Evolutionary conservation across 2,113 vertebrate genomes (phyloP).

Genomic region (Meles meles): DNA sequence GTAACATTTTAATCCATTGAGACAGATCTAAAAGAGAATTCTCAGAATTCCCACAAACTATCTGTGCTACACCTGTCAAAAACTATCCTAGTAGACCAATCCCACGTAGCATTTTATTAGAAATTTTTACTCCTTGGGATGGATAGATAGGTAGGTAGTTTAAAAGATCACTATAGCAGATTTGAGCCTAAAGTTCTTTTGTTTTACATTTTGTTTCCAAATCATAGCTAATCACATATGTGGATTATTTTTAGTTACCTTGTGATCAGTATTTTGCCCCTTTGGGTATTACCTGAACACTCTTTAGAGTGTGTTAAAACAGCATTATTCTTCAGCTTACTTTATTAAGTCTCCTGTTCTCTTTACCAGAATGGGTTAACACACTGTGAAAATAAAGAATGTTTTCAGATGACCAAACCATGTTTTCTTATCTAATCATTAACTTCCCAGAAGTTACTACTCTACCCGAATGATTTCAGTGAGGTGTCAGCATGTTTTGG

Average conservation of each 20-base stretch:
- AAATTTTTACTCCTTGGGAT: background rate
- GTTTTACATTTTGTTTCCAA: background rate
- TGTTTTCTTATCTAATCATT: conserved; percentile 8
- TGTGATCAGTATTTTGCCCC: background rate
- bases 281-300: background rate
- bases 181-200: background rate
- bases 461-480: background rate
- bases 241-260: background rate
- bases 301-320: background rate
- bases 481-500: background rate
- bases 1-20: background rate
- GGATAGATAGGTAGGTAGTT: too few relatives aligned
- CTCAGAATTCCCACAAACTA: background rate
- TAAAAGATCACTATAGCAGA: background rate
- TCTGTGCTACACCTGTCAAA: background rate
- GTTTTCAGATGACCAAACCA: background rate
- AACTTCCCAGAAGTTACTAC: background rate
- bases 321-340: background rate
- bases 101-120: background rate
- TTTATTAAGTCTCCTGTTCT: background rate
- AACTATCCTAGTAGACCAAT: background rate
- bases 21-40: background rate
- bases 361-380: background rate
- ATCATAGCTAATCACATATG: background rate
- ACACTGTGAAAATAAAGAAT: background rate